Evolutionary conservation across 2,888 invertebrate genomes (phyloP), one percentile per base, ranked within the genome.

Genomic region (Bembecia ichneumoniformis): DNA sequence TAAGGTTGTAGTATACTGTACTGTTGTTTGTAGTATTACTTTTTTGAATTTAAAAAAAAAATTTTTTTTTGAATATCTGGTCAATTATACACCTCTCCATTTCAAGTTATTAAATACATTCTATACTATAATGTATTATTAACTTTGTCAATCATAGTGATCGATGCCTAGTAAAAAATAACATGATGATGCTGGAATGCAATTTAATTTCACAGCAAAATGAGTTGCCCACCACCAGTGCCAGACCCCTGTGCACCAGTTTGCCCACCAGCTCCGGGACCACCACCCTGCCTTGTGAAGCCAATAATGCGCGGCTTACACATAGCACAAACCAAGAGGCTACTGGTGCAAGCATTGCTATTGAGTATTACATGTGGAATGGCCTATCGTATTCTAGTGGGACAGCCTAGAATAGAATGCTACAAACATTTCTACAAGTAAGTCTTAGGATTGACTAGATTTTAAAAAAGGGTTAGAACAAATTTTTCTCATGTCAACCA

Each of bases 381-480:
- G 0, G 70, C 73, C 1, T 72, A 77, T 52, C 91, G 92, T 59
- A 2, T 84, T 0, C 35, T 88, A 0, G 59, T 91, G 16, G 87
- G 80, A 48, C 77, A 89, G 45, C 87, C 89, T 0, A 88, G 90
- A 49, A 91, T 89, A 59, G 68, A 75, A 9, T 80, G 73, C 47
- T 95, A 95, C 60, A 91, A 89, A 40, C 91, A 93, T 35, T 96
- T 91, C 73, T 94, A 94, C 88, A 91, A 89, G 96, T 95, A 87
- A 87, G 83, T 28, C 1, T 20, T 20, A 20, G 9, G 9, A 28
- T 9, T 28, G 2, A 28, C 5, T 7, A 28, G 28, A 28, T 28
- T 28, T 9, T 28, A 28, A 9, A 28, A 28, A 28, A 2, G 9
- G 28, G 7, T 28, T 28, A 28, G 3, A 28, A 9, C 28, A 28